Base-by-base conservation (phyloP, 2,888 invertebrate genomes). In the Oxyteleia sp. region DNA sequence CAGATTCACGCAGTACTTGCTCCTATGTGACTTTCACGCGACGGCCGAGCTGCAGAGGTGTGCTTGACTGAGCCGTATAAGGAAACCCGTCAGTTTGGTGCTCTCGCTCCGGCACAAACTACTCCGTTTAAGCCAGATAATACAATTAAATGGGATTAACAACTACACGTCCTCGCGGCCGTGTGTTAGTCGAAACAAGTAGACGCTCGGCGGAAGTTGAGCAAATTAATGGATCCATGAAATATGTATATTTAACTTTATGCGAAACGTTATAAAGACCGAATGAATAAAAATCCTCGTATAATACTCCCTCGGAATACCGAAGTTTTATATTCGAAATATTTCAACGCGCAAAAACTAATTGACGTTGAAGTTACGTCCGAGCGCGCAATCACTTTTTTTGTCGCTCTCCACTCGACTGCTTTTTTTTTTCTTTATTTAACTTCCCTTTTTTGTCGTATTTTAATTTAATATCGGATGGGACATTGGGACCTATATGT, bases 131-230 rank as follows among this genome's bases (percentile, higher is more conserved):
- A 82, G 75, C 85, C 84, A 85, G 88, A 84, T 88, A 88, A 88
- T 86, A 84, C 85, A 87, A 89, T 89, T 87, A 86, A 87, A 84
- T 59, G 81, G 43, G 78, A 81, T 81, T 81, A 81, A 81, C 68
- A 75, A 49, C 74, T 51, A 81, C 80, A 81, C 63, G 64, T 29
- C 29, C 11, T 5, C 53, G 26, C 11, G 47, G 35, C 20, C 38
- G 47, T 61, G 78, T 71, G 57, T 63, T 57, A 41, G 69, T 71
- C 49, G 51, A 63, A 64, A 59, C 72, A 59, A 82, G 63, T 61
- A 75, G 76, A 72, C 59, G 49, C 61, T 45, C 76, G 72, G 47
- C 69, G 79, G 81, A 81, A 82, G 83, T 82, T 68, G 85, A 38
- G 66, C 84, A 84, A 82, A 84, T 85, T 85, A 84, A 75, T 81